Conservation (phyloP, 2,113 vertebrate genomes). For the Setophaga petechia region DNA sequence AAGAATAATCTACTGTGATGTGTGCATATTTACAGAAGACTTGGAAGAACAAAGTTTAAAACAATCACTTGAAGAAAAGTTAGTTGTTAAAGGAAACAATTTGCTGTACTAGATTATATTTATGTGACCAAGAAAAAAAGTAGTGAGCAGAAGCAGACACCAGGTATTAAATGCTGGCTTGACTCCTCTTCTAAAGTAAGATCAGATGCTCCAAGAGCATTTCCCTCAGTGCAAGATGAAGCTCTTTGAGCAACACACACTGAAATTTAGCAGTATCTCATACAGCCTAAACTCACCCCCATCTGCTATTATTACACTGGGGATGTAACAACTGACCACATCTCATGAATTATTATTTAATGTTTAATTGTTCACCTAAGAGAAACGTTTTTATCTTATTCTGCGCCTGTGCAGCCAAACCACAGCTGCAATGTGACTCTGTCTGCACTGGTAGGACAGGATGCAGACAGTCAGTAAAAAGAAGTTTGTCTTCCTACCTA, state of each 20-base stretch:
- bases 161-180: slow-evolving; percentile 65
- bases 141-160: slow-evolving; percentile 48
- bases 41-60: slow-evolving; percentile 73
- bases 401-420: neutral
- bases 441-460: neutral
- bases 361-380: neutral
- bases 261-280: neutral
- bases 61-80: slow-evolving; percentile 64
- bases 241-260: neutral
- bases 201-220: slow-evolving; percentile 9
- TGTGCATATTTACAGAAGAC: slow-evolving; percentile 76
- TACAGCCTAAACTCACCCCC: neutral
- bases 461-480: neutral
- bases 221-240: neutral
- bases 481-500: neutral
- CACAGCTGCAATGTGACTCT: neutral
- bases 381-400: neutral
- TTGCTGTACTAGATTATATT: slow-evolving; percentile 67
- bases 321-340: neutral
- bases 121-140: slow-evolving; percentile 43
- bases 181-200: slow-evolving; percentile 49
- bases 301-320: neutral
- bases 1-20: slow-evolving; percentile 77
- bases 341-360: neutral
- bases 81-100: slow-evolving; percentile 72